Base-by-base conservation (phyloP, 2,888 invertebrate species). In the Eupithecia vulgata region DNA sequence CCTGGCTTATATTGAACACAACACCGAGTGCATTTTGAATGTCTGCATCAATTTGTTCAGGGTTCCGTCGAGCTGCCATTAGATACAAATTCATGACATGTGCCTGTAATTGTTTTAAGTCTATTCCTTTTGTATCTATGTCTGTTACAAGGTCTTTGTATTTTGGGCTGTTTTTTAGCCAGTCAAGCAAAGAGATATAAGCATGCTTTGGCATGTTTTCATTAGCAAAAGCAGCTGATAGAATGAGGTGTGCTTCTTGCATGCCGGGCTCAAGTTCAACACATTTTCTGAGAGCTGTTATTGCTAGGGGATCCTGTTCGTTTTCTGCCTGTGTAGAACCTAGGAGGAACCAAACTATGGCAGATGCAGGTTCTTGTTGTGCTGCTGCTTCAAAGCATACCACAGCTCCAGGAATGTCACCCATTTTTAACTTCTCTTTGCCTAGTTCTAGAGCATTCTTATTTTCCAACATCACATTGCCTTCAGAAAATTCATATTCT, bases 291-390 rank as follows among this genome's bases (percentile, higher is more conserved):
- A 99, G 94, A 0, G 99, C 99, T 65, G 97, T 96, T 83, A 99
- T 99, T 13, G 99, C 99, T 81, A 96, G 95, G 5, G 98, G 97
- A 91, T 99, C 99, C 93, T 97, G 99, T 94, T 99, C 99, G 94
- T 99, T 99, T 95, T 99, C 99, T 57, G 99, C 98, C 90, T 99
- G 99, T 42, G 98, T 97, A 69, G 97, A 97, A 13, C 99, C 99
- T 66, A 99, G 93, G 48, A 97, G 93, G 77, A 97, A 96, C 99
- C 99, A 99, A 1, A 97, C 97, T 90, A 98, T 97, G 0, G 96
- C 94, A 84, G 97, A 97, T 68, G 96, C 95, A 2, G 97, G 96
- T 67, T 97, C 95, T 85, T 98, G 97, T 84, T 97, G 97, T 5
- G 97, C 98, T 13, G 99, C 99, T 68, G 98, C 98, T 93, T 99